phyloP scores from a whole-genome alignment of 2,797 vertebrate genomes.

The Chaetodon trifasciatus region DNA sequence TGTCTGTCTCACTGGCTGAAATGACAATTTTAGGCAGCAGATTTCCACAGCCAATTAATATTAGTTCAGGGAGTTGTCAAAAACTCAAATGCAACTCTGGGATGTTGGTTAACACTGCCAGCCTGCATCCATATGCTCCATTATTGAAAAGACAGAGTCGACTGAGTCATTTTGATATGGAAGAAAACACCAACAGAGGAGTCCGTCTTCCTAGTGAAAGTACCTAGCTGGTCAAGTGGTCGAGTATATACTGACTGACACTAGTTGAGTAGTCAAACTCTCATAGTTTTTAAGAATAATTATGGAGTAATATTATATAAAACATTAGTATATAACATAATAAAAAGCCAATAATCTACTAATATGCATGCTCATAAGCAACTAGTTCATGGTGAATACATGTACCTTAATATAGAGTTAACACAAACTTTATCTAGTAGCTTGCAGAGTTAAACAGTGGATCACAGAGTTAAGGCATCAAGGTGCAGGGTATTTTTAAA shows the following conservation, averaged over 20 bases:
- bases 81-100: neutral
- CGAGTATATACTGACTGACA: neutral
- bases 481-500: constrained; percentile 2
- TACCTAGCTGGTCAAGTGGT: neutral
- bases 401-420: neutral
- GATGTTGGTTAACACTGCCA: neutral
- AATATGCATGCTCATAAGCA: no score
- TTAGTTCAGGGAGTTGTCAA: constrained; percentile 1
- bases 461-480: neutral
- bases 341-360: no score
- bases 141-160: neutral
- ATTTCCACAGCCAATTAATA: constrained; percentile 16
- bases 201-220: neutral
- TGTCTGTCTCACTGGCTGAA: constrained; percentile 9
- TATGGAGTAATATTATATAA: neutral
- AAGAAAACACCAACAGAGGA: neutral
- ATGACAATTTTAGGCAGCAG: constrained; percentile 6
- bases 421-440: neutral
- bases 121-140: neutral
- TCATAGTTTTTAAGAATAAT: neutral
- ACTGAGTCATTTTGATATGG: neutral
- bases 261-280: neutral
- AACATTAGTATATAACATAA: neutral
- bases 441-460: neutral
- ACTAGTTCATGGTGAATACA: no score